Base-by-base conservation (phyloP, 2,888 invertebrate genomes). In the Tholera decimalis region DNA sequence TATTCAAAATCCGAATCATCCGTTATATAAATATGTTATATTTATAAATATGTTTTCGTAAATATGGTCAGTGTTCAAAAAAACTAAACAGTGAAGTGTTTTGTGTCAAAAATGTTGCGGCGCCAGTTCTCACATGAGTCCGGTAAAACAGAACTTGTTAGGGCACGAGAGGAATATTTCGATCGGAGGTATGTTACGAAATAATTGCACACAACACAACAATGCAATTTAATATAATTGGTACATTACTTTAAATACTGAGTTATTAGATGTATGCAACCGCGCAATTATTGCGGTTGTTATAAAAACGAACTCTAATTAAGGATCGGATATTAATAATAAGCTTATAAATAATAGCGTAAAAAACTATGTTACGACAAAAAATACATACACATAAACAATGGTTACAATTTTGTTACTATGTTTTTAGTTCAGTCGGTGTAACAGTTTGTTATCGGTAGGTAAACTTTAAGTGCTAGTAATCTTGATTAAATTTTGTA, bases 51-150 rank as follows among this genome's bases (percentile, higher is more conserved):
- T 49, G 63, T 68, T 54, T 28, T 22, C 18, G 39, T 26, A 39
- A 20, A 44, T 28, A 60, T 49, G 41, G 26, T 61, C 22, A 53
- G 67, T 67, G 73, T 47, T 57, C 20, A 63, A 35, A 46, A 57
- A 26, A 37, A 56, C 37, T 65, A 50, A 60, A 59, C 57, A 73
- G 71, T 82, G 74, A 63, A 55, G 66, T 62, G 61, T 62, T 67
- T 72, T 63, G 56, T 80, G 63, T 79, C 58, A 53, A 86, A 83
- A 74, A 85, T 92, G 92, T 88, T 95, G 82, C 88, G 93, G 51
- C 85, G 95, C 57, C 95, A 95, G 76, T 94, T 91, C 79, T 95
- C 95, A 30, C 93, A 94, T 58, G 95, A 95, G 75, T 93, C 95
- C 18, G 95, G 94, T 20, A 94, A 91, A 81, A 87, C 93, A 4